Conservation (phyloP, 2,888 invertebrate species). For the Drosophila nr. perissopoda region DNA sequence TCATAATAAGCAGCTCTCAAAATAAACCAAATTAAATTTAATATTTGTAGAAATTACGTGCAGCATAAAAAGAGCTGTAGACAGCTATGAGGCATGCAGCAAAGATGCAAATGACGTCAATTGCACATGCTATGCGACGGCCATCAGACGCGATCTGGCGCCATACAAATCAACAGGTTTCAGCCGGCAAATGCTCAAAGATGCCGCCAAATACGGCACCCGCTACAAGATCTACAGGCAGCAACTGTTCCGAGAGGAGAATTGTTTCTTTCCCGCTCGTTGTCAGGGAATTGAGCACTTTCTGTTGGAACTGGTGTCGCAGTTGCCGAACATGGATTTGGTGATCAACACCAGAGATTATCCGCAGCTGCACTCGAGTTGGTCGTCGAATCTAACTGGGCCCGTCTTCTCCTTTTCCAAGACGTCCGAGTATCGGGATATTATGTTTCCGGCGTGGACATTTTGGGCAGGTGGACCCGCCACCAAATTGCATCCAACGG, state of each 20-base stretch:
- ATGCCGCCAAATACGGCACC: slow-evolving; percentile 88
- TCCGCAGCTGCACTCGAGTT: slow-evolving; percentile 89
- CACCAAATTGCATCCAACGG: slow-evolving; percentile 95
- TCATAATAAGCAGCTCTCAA: not conserved
- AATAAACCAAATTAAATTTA: not conserved
- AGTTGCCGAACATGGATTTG: slow-evolving; percentile 93
- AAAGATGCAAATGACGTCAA: slow-evolving; percentile 82
- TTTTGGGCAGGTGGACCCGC: slow-evolving; percentile 99
- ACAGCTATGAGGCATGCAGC: slow-evolving; percentile 87
- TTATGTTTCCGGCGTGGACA: slow-evolving; percentile 98
- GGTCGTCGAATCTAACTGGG: slow-evolving; percentile 32
- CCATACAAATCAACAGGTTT: slow-evolving; percentile 90
- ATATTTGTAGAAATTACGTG: slow-evolving; percentile 78
- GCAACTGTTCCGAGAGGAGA: slow-evolving; percentile 91
- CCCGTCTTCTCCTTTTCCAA: slow-evolving; percentile 99
- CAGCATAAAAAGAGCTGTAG: slow-evolving; percentile 86
- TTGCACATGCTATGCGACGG: slow-evolving; percentile 88
- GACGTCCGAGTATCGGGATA: slow-evolving; percentile 92
- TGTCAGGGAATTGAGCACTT: slow-evolving; percentile 97
- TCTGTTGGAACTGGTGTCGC: slow-evolving; percentile 88
- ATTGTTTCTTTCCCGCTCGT: slow-evolving; percentile 96
- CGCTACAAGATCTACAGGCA: slow-evolving; percentile 94
- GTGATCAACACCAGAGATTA: slow-evolving; percentile 96
- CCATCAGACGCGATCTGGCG: slow-evolving; percentile 89
- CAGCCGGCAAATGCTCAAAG: slow-evolving; percentile 87